phyloP scores from a whole-genome alignment of 2,797 vertebrate genomes.

The Scarus forsteni region DNA sequence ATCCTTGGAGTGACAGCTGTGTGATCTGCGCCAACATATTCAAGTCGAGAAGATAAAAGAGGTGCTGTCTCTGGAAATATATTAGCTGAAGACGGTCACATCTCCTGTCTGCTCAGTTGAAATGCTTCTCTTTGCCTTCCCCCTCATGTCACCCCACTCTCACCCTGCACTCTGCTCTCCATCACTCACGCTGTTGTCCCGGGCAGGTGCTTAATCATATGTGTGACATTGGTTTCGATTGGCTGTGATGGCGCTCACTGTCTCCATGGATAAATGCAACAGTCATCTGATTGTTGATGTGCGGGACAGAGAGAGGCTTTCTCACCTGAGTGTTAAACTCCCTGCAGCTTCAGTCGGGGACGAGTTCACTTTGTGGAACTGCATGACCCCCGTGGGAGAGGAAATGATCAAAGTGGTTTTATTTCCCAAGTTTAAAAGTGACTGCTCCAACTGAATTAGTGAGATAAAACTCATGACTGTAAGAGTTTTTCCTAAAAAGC shows the following conservation, averaged over 20 bases:
- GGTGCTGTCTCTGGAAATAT: constrained; percentile 35
- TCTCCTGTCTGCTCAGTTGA: constrained; percentile 18
- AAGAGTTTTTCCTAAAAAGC: background rate
- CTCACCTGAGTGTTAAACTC: constrained; percentile 27
- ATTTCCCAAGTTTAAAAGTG: background rate
- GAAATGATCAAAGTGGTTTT: constrained; percentile 24
- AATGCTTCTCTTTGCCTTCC: constrained; percentile 18
- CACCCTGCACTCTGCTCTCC: constrained; percentile 32
- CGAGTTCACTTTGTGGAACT: constrained; percentile 15
- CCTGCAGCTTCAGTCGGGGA: constrained; percentile 8
- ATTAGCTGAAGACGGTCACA: constrained; percentile 21
- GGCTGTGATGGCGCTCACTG: constrained; percentile 31
- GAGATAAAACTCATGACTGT: constrained; percentile 12
- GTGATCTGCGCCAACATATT: constrained; percentile 44
- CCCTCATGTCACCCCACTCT: constrained; percentile 16
- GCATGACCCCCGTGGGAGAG: no score
- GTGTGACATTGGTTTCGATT: constrained; percentile 36
- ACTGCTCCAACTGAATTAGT: background rate
- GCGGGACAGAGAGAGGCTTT: constrained; percentile 25
- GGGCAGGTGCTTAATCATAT: constrained; percentile 49
- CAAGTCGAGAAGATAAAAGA: constrained; percentile 53
- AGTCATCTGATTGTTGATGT: constrained; percentile 23
- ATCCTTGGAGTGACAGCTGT: constrained; percentile 49
- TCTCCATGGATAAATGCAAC: constrained; percentile 26
- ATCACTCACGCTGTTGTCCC: constrained; percentile 27